Evolutionary conservation across 2,797 vertebrate genomes (phyloP).

Genomic region (Cyprinella venusta): DNA sequence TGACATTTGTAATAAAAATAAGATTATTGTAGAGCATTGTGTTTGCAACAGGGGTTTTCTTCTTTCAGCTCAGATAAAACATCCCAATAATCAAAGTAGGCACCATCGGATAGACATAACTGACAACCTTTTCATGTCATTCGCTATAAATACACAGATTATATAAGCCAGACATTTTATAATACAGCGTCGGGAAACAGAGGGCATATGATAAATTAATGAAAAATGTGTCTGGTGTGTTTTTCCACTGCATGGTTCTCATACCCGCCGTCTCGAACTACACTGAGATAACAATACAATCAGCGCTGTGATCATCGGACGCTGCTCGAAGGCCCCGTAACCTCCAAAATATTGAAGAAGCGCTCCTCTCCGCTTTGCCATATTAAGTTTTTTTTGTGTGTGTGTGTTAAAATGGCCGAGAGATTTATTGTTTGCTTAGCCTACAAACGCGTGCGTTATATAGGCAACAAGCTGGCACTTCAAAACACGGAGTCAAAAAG

Average conservation of each 20-base stretch:
- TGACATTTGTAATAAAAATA: not conserved
- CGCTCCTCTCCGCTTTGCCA: constrained; percentile 1
- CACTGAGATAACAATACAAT: constrained; percentile 39
- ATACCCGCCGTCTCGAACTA: constrained; percentile 32
- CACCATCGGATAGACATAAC: constrained; percentile 14
- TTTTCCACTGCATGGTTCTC: constrained; percentile 14
- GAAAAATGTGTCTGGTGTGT: constrained; percentile 6
- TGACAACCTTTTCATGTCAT: constrained; percentile 20
- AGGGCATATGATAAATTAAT: constrained; percentile 34
- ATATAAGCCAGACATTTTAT: constrained; percentile 43
- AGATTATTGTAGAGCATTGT: not conserved
- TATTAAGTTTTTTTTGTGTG: constrained; percentile 32
- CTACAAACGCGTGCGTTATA: constrained; percentile 31
- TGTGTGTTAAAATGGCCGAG: constrained; percentile 32
- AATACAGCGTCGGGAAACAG: constrained; percentile 9
- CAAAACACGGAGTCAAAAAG: constrained; percentile 58
- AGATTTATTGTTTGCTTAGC: constrained; percentile 29
- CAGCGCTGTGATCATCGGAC: constrained; percentile 33
- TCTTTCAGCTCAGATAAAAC: not conserved
- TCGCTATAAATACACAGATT: constrained; percentile 42
- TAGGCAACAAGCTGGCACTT: constrained; percentile 55
- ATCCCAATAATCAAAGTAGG: constrained; percentile 3
- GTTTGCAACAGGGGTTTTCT: not conserved
- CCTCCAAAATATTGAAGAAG: constrained; percentile 18
- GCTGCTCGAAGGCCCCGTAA: constrained; percentile 32